phyloP scores from a whole-genome alignment of 2,797 vertebrate genomes.

The Balearica regulorum region DNA sequence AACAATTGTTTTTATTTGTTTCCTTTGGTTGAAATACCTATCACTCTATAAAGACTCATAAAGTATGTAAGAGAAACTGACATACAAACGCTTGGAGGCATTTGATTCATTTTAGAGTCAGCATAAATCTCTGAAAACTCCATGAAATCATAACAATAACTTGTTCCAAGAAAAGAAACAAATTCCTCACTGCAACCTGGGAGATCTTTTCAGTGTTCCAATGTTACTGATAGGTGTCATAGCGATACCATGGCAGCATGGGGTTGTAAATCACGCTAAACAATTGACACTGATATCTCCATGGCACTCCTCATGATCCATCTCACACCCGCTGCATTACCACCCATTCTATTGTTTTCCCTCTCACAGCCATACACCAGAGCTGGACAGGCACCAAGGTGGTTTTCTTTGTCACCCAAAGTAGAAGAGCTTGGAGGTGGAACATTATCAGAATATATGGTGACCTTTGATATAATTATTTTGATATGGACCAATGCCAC shows the following conservation, averaged over 20 bases:
- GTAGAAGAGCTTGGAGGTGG: background rate
- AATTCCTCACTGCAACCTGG: background rate
- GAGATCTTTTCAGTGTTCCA: background rate
- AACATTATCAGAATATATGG: background rate
- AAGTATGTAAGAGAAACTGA: background rate
- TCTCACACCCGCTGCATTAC: fast-evolving
- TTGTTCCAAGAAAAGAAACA: background rate
- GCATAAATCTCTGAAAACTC: background rate
- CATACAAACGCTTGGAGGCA: background rate
- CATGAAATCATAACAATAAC: background rate
- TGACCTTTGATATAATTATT: background rate
- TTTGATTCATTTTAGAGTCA: background rate
- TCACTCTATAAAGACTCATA: background rate
- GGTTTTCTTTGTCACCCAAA: background rate
- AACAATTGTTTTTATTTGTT: background rate
- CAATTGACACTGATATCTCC: background rate
- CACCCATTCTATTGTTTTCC: background rate
- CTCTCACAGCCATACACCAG: background rate
- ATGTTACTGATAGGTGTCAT: background rate
- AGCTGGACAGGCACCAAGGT: background rate
- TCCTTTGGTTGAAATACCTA: background rate
- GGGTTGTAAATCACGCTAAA: background rate
- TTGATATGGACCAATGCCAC: background rate
- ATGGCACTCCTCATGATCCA: background rate
- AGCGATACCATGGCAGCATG: background rate